Percentiles rank a stretch among this genome's conserved stretches.
These are phyloP conservation scores for Phasianus colchicus DNA, from an alignment of 2,113 vertebrate genomes.

Conservation along the genomic window DNA sequence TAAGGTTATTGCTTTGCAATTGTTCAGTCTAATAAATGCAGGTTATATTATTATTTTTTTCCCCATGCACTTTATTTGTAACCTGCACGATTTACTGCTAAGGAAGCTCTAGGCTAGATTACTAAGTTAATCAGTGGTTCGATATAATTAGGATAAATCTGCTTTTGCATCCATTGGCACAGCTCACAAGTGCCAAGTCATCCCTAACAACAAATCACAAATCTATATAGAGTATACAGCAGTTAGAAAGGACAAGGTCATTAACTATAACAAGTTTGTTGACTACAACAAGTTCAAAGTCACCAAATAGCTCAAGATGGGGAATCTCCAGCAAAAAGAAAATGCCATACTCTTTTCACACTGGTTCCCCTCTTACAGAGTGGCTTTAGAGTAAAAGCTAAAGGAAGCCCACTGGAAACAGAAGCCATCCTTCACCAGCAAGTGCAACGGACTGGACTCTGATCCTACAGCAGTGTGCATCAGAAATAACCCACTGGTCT, in stretches of 20 bases:
- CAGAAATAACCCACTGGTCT: slow-evolving; percentile 52
- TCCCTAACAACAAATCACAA: slow-evolving; percentile 2
- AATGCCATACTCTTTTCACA: fast-evolving
- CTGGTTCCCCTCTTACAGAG: not conserved
- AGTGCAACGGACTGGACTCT: not conserved
- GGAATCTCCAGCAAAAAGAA: not conserved
- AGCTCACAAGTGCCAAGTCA: slow-evolving; percentile 26
- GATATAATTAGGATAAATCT: slow-evolving; percentile 24
- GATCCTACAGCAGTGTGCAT: not conserved
- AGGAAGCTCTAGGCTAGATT: slow-evolving; percentile 2
- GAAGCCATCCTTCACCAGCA: slow-evolving; percentile 37
- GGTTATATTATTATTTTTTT: not conserved
- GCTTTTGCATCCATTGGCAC: slow-evolving; percentile 10
- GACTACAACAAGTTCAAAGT: slow-evolving; percentile 7
- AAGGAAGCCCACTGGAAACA: slow-evolving; percentile 12
- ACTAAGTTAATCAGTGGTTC: slow-evolving; percentile 17
- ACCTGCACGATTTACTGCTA: not conserved
- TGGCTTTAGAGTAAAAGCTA: not conserved
- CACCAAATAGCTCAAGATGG: not conserved
- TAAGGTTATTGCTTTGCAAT: not conserved
- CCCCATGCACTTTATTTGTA: not conserved
- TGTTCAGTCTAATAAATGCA: not conserved
- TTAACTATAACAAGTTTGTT: not conserved
- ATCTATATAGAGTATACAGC: not conserved
- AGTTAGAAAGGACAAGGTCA: not conserved